These are phyloP conservation scores for Labeo catla DNA, from an alignment of 2,113 vertebrate species.

Conservation along the genomic window DNA sequence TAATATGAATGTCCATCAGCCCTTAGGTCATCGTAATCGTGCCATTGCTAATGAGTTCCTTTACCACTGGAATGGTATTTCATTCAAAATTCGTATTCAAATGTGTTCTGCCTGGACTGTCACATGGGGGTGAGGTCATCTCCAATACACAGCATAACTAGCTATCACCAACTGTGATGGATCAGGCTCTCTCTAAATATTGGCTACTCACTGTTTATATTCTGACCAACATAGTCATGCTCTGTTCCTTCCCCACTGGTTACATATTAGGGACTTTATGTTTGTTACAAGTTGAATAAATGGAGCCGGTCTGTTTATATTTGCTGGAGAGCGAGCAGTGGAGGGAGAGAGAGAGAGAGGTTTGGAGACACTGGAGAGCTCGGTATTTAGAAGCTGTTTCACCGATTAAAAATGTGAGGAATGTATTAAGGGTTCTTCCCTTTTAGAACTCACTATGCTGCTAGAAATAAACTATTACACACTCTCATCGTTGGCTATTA, in stretches of 20 bases:
- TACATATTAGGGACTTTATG: slow-evolving; percentile 56
- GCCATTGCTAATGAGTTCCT: slow-evolving; percentile 12
- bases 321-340: slow-evolving; percentile 32
- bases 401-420: slow-evolving; percentile 53
- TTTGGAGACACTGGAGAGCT: neutral
- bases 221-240: slow-evolving; percentile 27
- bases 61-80: slow-evolving; percentile 42
- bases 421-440: slow-evolving; percentile 48
- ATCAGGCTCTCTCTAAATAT: slow-evolving; percentile 46
- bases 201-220: slow-evolving; percentile 39
- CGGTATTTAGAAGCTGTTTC: slow-evolving; percentile 51
- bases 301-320: slow-evolving; percentile 54
- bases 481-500: slow-evolving; percentile 5
- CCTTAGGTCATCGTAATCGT: neutral
- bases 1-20: slow-evolving; percentile 1
- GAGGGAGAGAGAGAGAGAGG: slow-evolving; percentile 20
- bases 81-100: slow-evolving; percentile 33
- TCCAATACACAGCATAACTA: slow-evolving; percentile 3
- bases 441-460: slow-evolving; percentile 39
- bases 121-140: slow-evolving; percentile 40
- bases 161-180: slow-evolving; percentile 25
- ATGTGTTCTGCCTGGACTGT: neutral
- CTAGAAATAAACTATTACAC: slow-evolving; percentile 40
- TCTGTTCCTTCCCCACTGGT: neutral
- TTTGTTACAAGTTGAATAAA: slow-evolving; percentile 56